A percentile compares a stretch with the other conserved stretches of the same genome.
Conservation (phyloP, 2,888 invertebrate genomes). For the Lamellibrachia satsuma region DNA sequence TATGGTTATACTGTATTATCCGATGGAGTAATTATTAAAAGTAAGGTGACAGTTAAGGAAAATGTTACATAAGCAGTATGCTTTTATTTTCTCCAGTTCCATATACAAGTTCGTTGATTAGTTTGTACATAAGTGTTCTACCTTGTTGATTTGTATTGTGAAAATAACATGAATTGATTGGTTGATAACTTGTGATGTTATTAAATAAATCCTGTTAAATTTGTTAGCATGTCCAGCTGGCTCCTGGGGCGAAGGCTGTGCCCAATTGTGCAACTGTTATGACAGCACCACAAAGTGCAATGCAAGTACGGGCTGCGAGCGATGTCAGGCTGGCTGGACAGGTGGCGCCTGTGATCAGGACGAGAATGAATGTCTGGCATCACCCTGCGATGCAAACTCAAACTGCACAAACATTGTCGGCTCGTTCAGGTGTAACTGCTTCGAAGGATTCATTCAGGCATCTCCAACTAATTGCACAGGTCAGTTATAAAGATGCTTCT, state of each 20-base stretch:
- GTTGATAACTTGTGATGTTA: not conserved
- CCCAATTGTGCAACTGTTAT: conserved; percentile 17
- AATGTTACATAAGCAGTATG: too few relatives aligned
- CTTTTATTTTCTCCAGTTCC: too few relatives aligned
- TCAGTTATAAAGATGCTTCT: not conserved
- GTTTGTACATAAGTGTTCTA: too few relatives aligned
- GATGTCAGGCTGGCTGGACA: conserved; percentile 20
- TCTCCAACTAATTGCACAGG: conserved; percentile 13
- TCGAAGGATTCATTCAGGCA: not conserved
- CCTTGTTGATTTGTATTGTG: too few relatives aligned
- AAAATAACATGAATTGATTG: too few relatives aligned
- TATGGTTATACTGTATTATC: too few relatives aligned
- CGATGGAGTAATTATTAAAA: too few relatives aligned
- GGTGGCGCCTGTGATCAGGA: conserved; percentile 20
- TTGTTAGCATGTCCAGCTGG: not conserved
- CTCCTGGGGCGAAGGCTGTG: conserved; percentile 20
- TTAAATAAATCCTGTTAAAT: not conserved
- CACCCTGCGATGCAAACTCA: conserved; percentile 13
- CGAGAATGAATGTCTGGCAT: conserved; percentile 8
- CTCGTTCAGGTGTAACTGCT: conserved; percentile 21
- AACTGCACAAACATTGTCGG: conserved; percentile 22
- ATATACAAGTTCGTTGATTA: too few relatives aligned
- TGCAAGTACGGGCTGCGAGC: not conserved
- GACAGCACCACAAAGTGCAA: conserved; percentile 7
- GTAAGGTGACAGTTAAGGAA: too few relatives aligned